Evolutionary conservation across 2,888 invertebrate species (phyloP).

Genomic region (Antheraea yamamai): DNA sequence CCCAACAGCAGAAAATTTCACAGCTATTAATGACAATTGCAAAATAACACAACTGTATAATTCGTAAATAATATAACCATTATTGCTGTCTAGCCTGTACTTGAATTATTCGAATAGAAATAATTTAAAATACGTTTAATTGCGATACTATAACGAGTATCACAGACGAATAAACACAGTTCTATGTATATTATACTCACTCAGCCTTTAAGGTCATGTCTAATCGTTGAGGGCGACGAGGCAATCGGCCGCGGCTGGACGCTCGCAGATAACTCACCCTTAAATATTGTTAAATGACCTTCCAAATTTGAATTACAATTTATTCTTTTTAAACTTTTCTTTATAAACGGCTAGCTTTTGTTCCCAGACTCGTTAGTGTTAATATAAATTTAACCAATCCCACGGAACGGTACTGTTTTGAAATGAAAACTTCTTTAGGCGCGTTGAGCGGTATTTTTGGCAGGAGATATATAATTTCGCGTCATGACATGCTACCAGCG

Average conservation of each 20-base stretch:
- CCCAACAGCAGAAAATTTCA: too few relatives aligned
- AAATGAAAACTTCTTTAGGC: too few relatives aligned
- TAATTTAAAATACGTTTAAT: neutral
- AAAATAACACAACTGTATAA: too few relatives aligned
- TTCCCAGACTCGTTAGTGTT: neutral
- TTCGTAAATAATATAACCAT: too few relatives aligned
- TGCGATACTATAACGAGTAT: neutral
- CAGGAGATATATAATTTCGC: too few relatives aligned
- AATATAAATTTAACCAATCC: too few relatives aligned
- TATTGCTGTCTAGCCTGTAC: too few relatives aligned
- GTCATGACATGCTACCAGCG: too few relatives aligned
- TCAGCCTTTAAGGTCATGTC: neutral
- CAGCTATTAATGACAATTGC: too few relatives aligned
- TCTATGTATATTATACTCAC: neutral
- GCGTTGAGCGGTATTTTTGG: too few relatives aligned
- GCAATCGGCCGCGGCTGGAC: conserved; percentile 1
- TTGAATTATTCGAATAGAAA: neutral
- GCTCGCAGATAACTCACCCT: conserved; percentile 1
- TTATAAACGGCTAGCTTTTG: too few relatives aligned
- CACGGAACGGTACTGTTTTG: too few relatives aligned
- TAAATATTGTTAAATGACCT: neutral
- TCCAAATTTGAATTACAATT: neutral
- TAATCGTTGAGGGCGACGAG: conserved; percentile 2
- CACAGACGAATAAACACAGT: neutral
- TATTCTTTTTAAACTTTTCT: neutral